Percentiles rank a stretch among this genome's conserved stretches.
These are phyloP conservation scores for Hipposideros larvatus DNA, from an alignment of 2,797 vertebrate genomes.

Conservation along the genomic window DNA sequence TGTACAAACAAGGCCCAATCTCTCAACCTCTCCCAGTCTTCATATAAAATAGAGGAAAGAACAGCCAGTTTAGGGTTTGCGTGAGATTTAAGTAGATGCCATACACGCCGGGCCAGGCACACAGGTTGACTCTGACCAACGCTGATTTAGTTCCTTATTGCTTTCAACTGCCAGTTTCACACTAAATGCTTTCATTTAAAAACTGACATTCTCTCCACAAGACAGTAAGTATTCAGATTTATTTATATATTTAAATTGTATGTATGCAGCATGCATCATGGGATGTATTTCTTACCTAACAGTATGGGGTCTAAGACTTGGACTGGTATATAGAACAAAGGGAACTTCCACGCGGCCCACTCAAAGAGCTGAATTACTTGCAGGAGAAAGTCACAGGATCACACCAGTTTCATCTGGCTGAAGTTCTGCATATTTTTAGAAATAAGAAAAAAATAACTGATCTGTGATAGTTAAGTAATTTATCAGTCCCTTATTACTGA, in stretches of 20 bases:
- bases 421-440: not conserved
- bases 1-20: not conserved
- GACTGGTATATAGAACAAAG: not conserved
- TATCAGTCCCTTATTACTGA: not conserved
- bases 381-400: not conserved
- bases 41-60: no score
- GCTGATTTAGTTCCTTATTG: not conserved
- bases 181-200: not conserved
- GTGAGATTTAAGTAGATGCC: not conserved
- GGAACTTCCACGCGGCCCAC: not conserved
- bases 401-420: not conserved
- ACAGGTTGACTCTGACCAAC: not conserved
- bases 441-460: not conserved
- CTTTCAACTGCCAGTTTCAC: not conserved
- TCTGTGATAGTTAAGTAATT: not conserved
- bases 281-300: not conserved
- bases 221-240: not conserved
- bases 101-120: not conserved
- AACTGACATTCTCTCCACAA: not conserved
- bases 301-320: not conserved
- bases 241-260: not conserved
- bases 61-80: not conserved
- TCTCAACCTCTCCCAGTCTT: not conserved
- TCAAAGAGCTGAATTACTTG: not conserved
- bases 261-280: not conserved